phyloP scores from a whole-genome alignment of 2,113 vertebrate genomes.

The Amblyopsis rosae region DNA sequence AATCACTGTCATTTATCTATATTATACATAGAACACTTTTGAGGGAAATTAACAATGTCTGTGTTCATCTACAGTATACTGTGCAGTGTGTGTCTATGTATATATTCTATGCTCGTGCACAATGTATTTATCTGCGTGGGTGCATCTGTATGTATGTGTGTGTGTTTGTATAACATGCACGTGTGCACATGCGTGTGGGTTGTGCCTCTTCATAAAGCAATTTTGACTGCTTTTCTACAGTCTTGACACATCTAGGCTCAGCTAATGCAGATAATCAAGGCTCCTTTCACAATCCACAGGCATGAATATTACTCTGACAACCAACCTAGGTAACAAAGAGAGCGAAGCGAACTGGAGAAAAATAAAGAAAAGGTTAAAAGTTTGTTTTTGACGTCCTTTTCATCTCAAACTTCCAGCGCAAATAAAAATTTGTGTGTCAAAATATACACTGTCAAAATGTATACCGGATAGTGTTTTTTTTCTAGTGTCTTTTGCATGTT shows the following conservation, averaged over 20 bases:
- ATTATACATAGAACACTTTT: no score
- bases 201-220: not conserved
- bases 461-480: not conserved
- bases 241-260: not conserved
- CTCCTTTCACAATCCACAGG: not conserved
- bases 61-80: no score
- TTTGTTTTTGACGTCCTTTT: not conserved
- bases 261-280: not conserved
- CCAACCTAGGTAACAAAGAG: conserved; percentile 8
- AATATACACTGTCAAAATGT: not conserved
- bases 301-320: conserved; percentile 9
- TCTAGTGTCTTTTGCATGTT: not conserved
- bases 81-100: no score
- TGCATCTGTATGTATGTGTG: not conserved
- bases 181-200: not conserved
- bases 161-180: not conserved
- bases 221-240: not conserved
- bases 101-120: no score
- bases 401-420: conserved; percentile 1
- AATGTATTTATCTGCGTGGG: no score
- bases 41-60: no score
- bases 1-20: not conserved
- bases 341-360: no score
- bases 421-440: not conserved
- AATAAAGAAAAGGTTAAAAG: not conserved